Base-by-base conservation (phyloP, 1,140 invertebrate genomes). In the Brachionus plicatilis region DNA sequence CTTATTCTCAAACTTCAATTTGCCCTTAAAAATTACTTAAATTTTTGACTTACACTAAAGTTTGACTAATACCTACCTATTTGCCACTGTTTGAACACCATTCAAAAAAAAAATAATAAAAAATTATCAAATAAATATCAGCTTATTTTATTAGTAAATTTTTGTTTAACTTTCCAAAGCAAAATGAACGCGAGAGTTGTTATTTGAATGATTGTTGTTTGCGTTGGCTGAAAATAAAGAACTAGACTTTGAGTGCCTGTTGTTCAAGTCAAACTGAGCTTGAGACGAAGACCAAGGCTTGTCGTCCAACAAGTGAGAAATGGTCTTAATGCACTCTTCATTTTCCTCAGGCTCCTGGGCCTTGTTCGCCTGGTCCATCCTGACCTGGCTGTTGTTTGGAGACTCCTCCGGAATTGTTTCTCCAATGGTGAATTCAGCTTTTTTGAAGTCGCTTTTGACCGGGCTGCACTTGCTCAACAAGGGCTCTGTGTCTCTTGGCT, bases 241-340 rank as follows among this genome's bases (percentile, higher is more conserved):
- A 76, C 27, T 76, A 1, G 72, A 76, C 27, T 27, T 50, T n/a
- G 72, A 76, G 33, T 76, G 72, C 4, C 17, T 50, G 8, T 45
- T 9, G 9, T 24, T 37, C 24, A 29, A 5, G 33, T 76, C 72
- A 27, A 76, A 50, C n/a, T 76, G 72, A 50, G 72, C 72, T 50
- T 76, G 72, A 8, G 72, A 76, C 11, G 72, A 76, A n/a, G 72
- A 76, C 72, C 72, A 76, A 14, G 72, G 72, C n/a, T 76, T 76
- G 33, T 76, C 72, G 45, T 76, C 72, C 27, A 76, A 53, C 11
- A 76, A 76, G 50, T 76, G 72, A 12, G 72, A 76, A 24, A 76
- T 76, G 27, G 43, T 76, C 14, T 76, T 76, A 7, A 76, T 76
- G 14, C 72, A 76, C 17, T 76, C 72, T 29, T 76, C 43, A 76